These are phyloP conservation scores for Opisthocomus hoazin DNA, from an alignment of 2,113 vertebrate genomes.

Conservation along the genomic window DNA sequence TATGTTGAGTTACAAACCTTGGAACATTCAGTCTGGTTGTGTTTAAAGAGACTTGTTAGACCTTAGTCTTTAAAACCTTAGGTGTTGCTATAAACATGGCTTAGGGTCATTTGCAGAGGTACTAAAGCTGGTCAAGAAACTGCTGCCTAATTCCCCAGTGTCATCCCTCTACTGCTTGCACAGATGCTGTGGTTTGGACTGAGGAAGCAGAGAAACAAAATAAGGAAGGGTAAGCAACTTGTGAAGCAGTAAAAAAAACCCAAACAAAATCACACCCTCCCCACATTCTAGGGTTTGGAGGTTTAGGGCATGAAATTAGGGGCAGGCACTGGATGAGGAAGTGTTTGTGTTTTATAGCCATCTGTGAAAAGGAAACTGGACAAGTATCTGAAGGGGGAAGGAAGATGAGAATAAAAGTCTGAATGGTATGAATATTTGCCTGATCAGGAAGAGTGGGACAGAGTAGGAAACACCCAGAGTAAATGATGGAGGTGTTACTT, in stretches of 20 bases:
- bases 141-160: neutral
- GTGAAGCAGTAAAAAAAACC: neutral
- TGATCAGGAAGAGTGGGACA: neutral
- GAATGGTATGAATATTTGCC: neutral
- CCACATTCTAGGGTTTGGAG: too few relatives aligned
- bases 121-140: neutral
- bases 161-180: neutral
- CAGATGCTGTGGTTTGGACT: neutral
- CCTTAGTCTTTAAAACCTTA: neutral
- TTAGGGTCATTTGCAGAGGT: neutral
- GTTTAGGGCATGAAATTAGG: too few relatives aligned
- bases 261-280: neutral
- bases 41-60: neutral
- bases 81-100: neutral
- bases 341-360: neutral
- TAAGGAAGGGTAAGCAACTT: neutral
- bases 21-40: neutral
- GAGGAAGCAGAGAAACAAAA: neutral
- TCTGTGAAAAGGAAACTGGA: neutral
- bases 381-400: neutral
- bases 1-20: neutral
- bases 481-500: neutral
- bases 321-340: neutral
- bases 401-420: neutral
- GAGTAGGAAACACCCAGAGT: neutral